A percentile compares a stretch with the other conserved stretches of the same genome.
These are phyloP conservation scores for Diachasmimorpha longicaudata DNA, from an alignment of 1,140 invertebrate genomes.

Conservation along the genomic window DNA sequence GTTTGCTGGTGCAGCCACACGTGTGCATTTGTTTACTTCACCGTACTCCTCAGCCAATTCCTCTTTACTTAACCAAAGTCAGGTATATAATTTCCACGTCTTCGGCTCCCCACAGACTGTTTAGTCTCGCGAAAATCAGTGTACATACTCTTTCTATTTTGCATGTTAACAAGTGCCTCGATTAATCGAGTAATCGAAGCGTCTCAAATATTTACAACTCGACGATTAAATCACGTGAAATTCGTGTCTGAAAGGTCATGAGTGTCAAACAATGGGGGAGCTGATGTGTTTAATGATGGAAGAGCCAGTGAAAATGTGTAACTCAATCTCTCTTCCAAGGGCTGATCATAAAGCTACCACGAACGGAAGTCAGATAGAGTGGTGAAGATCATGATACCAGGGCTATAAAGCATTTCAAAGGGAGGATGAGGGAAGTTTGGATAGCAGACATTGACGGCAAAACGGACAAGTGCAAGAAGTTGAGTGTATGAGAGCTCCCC, in stretches of 20 bases:
- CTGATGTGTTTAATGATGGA: neutral
- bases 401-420: neutral
- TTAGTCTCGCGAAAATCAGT: slow-evolving; percentile 19
- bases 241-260: neutral
- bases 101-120: slow-evolving; percentile 10
- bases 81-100: slow-evolving; percentile 21
- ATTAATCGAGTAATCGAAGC: neutral
- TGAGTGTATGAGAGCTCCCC: slow-evolving; percentile 33
- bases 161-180: neutral
- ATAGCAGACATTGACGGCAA: slow-evolving; percentile 35
- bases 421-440: neutral
- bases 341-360: neutral
- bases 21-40: slow-evolving; percentile 45
- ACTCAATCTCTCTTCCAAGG: neutral
- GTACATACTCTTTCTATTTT: neutral
- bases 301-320: neutral
- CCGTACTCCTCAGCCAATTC: slow-evolving; percentile 45
- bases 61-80: slow-evolving; percentile 47
- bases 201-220: neutral
- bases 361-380: neutral
- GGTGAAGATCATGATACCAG: neutral
- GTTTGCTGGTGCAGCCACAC: slow-evolving; percentile 56
- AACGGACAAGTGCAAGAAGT: slow-evolving; percentile 48
- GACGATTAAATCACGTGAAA: neutral
- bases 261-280: neutral